A percentile compares a stretch with the other conserved stretches of the same genome.
Conservation (phyloP, 2,797 vertebrate species). For the Acridotheres tristis region DNA sequence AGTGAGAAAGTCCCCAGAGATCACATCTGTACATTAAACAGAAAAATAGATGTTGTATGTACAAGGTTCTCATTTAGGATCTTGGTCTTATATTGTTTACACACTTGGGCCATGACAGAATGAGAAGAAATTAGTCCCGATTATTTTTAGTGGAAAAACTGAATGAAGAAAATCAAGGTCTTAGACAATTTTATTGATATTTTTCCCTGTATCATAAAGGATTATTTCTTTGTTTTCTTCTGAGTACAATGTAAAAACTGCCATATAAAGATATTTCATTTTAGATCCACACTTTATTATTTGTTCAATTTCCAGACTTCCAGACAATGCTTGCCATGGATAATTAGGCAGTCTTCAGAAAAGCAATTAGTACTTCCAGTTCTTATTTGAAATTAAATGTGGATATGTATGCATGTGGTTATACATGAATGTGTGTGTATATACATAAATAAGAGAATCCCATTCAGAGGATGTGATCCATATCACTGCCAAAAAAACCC, state of each 20-base stretch:
- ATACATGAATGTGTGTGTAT: not conserved
- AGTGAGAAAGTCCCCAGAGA: not conserved
- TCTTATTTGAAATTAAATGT: not conserved
- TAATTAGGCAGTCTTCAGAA: not conserved
- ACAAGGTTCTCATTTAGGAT: not conserved
- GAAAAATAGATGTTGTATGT: not conserved
- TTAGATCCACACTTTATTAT: not conserved
- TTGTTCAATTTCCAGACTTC: not conserved
- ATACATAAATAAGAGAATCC: not conserved
- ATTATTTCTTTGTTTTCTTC: not conserved
- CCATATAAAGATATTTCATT: not conserved
- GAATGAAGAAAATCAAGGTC: not conserved
- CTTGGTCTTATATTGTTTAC: not conserved
- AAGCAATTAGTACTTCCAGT: not conserved
- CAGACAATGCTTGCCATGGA: not conserved
- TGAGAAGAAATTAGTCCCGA: not conserved
- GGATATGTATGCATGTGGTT: not conserved
- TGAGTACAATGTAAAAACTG: not conserved
- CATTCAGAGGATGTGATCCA: not conserved
- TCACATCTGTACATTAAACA: not conserved
- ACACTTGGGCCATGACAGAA: not conserved
- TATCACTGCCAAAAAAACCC: accelerated
- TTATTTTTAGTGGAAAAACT: not conserved
- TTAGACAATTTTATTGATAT: not conserved
- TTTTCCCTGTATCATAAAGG: not conserved